Conservation (phyloP, 2,797 vertebrate genomes). For the Pseudochirops corinnae region DNA sequence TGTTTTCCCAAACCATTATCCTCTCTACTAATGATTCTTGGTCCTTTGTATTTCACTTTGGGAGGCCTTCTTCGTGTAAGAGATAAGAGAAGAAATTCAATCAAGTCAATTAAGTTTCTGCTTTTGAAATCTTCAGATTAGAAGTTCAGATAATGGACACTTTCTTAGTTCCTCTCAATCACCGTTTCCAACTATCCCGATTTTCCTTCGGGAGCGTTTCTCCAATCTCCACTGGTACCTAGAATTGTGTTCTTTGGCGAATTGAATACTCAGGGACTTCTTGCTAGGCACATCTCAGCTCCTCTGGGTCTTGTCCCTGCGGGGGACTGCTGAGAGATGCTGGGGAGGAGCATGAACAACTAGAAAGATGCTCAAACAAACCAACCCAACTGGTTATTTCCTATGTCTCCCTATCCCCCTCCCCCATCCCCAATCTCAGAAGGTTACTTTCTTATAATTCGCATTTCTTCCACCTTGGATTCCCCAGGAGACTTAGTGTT, state of each 20-base stretch:
- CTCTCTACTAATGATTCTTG: conserved; percentile 32
- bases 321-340: background rate
- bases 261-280: background rate
- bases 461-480: background rate
- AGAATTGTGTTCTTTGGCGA: fast-evolving
- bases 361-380: background rate
- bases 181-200: background rate
- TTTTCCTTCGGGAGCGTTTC: background rate
- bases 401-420: background rate
- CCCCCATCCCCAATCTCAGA: background rate
- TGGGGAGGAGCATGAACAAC: background rate
- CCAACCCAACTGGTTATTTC: background rate
- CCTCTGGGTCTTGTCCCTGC: background rate
- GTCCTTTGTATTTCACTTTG: conserved; percentile 65
- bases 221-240: background rate
- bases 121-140: conserved; percentile 43
- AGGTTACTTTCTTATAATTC: background rate
- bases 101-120: conserved; percentile 55
- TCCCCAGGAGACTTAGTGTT: background rate
- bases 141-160: conserved; percentile 47
- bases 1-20: conserved; percentile 38
- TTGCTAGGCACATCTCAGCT: background rate
- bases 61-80: conserved; percentile 44
- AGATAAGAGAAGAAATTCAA: conserved; percentile 70
- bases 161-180: background rate